Evolutionary conservation across 2,888 invertebrate genomes (phyloP), one percentile per base, ranked within the genome.

Genomic region (Nomada hirtipes): DNA sequence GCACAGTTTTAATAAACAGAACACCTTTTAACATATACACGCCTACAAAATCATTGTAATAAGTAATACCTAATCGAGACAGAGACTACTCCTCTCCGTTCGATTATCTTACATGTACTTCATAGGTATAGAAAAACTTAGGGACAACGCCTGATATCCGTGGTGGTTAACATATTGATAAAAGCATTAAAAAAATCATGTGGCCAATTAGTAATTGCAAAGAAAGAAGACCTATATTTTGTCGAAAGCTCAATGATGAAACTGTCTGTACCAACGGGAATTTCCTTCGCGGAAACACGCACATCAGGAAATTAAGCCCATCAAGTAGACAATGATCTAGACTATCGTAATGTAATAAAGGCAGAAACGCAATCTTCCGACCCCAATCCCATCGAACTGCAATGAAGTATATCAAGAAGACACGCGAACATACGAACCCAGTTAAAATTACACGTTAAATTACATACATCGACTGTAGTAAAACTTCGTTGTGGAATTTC

Each of bases 281-380:
- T 64, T 44, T 36, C 70, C 36, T 71, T 64, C 63, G n/a, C 18
- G 44, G 26, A 53, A 63, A 44, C 64, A 44, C 36, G 53, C 36
- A 26, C 9, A 42, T 7, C 13, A 10, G 15, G 44, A 47, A 59
- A 59, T 69, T 20, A 59, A n/a, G 47, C 29, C 47, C 59, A 20
- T 59, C 44, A 29, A n/a, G n/a, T 2, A 10, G 69, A 13, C 69
- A 47, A 69, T 15, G 55, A 57, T 47, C 36, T 50, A n/a, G 59
- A 20, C 29, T 70, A 36, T 70, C 69, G n/a, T 29, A 69, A 70
- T 9, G 36, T 11, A 60, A 70, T 60, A 60, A 70, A 36, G 29
- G 20, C 10, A 4, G 4, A n/a, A 26, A 47, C 47, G 23, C 29
- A 11, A 70, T 70, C 59, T 36, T 60, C 60, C 20, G 59, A 60